Evolutionary conservation across 23 tunicate genomes (phyloP), one percentile per base, ranked within the genome.

Genomic region (Pegea sp.): DNA sequence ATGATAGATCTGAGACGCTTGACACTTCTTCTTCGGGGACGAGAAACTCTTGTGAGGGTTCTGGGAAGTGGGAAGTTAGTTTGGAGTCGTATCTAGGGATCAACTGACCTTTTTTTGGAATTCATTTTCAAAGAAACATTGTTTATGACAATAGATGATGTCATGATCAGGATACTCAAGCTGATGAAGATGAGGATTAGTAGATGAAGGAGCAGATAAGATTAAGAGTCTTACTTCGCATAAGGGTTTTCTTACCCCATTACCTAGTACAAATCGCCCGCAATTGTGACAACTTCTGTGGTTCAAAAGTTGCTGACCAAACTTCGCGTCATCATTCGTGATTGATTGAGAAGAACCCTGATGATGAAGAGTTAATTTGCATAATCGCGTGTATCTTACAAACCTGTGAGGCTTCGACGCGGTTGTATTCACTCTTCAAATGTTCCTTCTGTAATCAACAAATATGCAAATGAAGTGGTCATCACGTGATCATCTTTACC

Each of bases 161-260:
- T 81, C 93, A 29, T 81, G 81, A 32, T 81, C 80, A 32, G 18
- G n/a, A n/a, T n/a, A n/a, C 43, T 7, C 11, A 5, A 42, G 28
- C 11, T 6, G 13, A 38, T 38, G 46, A 8, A 16, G 49, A 24
- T 44, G 46, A 38, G 46, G 21, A 56, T n/a, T 11, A 13, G 21
- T 13, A 30, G 13, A 27, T n/a, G n/a, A n/a, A n/a, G n/a, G n/a
- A n/a, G n/a, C n/a, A n/a, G n/a, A n/a, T n/a, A n/a, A n/a, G n/a
- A n/a, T n/a, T n/a, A n/a, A n/a, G n/a, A n/a, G n/a, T n/a, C n/a
- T 81, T 49, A 81, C 93, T 29, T 60, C 70, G 49, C 61, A 72
- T 56, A 66, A 34, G 5, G 93, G 93, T 26, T 44, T 67, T 56
- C 93, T 44, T 33, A 81, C 81, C 6, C 93, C 93, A 32, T 81